Percentiles rank a stretch among this genome's conserved stretches.
Conservation (phyloP, 37 sponge, comb jelly and placozoan species). For the Ephydatia muelleri region DNA sequence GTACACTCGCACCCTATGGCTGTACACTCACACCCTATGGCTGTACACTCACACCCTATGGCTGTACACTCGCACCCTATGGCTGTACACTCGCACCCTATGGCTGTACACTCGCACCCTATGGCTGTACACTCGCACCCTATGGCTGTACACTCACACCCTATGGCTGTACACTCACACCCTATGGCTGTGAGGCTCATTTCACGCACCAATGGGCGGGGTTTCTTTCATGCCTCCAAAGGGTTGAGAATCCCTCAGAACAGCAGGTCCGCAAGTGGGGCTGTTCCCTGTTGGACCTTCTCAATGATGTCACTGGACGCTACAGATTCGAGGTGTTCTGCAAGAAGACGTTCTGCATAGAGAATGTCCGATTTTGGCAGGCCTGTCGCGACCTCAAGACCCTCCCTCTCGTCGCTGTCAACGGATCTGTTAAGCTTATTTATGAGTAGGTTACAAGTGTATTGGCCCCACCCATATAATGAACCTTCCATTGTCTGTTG, state of each 20-base stretch:
- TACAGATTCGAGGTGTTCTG: slow-evolving; percentile 70
- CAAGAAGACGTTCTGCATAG: slow-evolving; percentile 52
- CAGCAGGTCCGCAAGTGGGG: slow-evolving; percentile 58
- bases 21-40: not conserved
- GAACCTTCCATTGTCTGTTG: not conserved
- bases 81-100: no score
- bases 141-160: no score
- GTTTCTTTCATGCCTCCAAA: not conserved
- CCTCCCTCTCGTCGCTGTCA: slow-evolving; percentile 45
- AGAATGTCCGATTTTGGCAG: slow-evolving; percentile 83
- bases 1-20: not conserved
- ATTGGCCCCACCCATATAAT: no score
- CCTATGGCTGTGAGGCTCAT: no score
- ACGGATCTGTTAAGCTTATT: slow-evolving; percentile 55
- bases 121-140: no score
- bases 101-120: no score
- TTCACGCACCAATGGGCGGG: no score
- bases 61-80: no score
- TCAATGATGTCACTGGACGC: slow-evolving; percentile 67
- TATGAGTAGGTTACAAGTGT: slow-evolving; percentile 51
- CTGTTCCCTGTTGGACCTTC: slow-evolving; percentile 64
- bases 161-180: not conserved
- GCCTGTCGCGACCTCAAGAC: slow-evolving; percentile 65
- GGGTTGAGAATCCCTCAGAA: slow-evolving; percentile 49
- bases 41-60: no score